phyloP scores from a whole-genome alignment of 1,140 invertebrate genomes.

The Drosophila yakuba region DNA sequence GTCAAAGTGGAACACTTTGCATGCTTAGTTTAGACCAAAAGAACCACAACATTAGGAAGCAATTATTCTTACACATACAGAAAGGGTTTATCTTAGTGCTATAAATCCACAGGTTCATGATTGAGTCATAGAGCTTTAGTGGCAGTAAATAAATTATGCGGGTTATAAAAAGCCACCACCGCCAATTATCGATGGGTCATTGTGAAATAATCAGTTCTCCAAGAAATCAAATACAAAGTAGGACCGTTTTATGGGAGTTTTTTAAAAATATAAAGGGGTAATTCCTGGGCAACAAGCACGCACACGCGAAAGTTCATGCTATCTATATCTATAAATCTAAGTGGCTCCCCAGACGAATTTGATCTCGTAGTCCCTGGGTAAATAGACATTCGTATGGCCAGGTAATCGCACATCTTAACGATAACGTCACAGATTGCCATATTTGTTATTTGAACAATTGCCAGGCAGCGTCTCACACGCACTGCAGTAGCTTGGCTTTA shows the following conservation, averaged over 20 bases:
- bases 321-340: background rate
- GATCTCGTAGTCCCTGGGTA: constrained; percentile 25
- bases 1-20: constrained; percentile 3
- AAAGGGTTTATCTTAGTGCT: constrained; percentile 20
- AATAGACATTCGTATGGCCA: constrained; percentile 24
- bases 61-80: constrained; percentile 10
- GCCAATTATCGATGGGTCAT: constrained; percentile 10
- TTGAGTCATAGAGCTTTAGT: constrained; percentile 22
- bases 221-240: constrained; percentile 28
- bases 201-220: constrained; percentile 27
- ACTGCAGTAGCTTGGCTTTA: constrained; percentile 67
- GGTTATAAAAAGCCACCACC: constrained; percentile 32
- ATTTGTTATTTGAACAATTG: constrained; percentile 64
- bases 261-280: constrained; percentile 16
- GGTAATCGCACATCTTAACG: constrained; percentile 35
- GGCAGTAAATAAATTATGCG: constrained; percentile 13
- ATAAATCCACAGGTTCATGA: constrained; percentile 16
- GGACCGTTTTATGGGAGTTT: background rate
- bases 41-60: constrained; percentile 2
- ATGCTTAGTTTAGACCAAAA: constrained; percentile 18
- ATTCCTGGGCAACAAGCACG: constrained; percentile 1
- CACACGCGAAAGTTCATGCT: background rate
- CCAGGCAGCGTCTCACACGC: constrained; percentile 44
- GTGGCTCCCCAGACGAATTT: background rate
- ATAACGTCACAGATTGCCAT: constrained; percentile 59